Base-by-base conservation (phyloP, 2,888 invertebrate species). In the Scrobipalpa costella region DNA sequence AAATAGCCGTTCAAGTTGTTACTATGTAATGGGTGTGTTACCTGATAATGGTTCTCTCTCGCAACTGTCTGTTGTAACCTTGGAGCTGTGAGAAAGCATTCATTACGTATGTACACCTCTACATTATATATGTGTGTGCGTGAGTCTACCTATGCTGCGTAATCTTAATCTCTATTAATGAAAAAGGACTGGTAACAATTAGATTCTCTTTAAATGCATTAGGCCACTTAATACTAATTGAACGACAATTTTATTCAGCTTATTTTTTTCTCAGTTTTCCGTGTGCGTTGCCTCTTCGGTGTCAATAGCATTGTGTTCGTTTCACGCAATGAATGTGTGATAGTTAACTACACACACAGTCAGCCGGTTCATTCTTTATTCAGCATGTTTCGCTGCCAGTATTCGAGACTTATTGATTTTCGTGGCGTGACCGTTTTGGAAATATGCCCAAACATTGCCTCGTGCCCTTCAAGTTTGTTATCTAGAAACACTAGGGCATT, bases 81-180 rank as follows among this genome's bases (percentile, higher is more conserved):
- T 85, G 83, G 64, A 64, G 72, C 34, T 74, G 71, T 75, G 80
- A 81, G 84, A 85, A 84, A 84, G 83, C 77, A 78, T 73, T 76
- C 70, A 77, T 77, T 77, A 77, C 77, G 75, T 68, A 66, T 64
- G 21, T 13, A 13, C 27, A 19, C n/a, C 2, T 27, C 52, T 19
- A 60, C 44, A 69, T 66, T 70, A 67, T 64, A 1, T n/a, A 27
- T 19, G 17, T 66, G 67, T 76, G 68, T 72, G 69, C 71, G 70
- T 72, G 73, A 68, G 67, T 67, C 70, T 65, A 69, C 49, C 2
- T 69, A 70, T 71, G 74, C 74, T 71, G 73, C 76, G 77, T 80
- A 74, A 77, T 78, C 77, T 75, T 80, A 74, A 77, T 78, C 77
- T 75, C 76, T 67, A 68, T 69, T 67, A 67, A 68, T 66, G 72